Percentiles rank a stretch among this genome's conserved stretches.
These are phyloP conservation scores for Xerus inauris DNA, from an alignment of 2,113 vertebrate species.

Conservation along the genomic window DNA sequence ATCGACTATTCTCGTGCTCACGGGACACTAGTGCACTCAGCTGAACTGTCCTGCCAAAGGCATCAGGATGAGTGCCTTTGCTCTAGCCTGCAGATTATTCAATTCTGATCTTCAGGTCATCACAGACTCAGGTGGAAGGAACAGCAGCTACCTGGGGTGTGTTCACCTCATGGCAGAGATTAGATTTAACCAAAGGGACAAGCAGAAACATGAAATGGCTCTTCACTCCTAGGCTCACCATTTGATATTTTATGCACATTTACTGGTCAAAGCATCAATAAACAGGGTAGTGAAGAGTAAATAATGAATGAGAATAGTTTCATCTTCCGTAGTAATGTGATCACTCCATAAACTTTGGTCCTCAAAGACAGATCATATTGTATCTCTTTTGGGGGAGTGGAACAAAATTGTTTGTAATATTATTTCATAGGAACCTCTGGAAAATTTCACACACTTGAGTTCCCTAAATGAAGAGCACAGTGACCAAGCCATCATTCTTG, in stretches of 20 bases:
- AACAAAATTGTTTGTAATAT: not conserved
- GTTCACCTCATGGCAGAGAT: not conserved
- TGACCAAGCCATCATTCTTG: not conserved
- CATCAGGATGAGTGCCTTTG: not conserved
- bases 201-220: not conserved
- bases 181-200: not conserved
- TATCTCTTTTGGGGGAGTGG: not conserved
- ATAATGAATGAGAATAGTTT: not conserved
- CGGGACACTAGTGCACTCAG: not conserved
- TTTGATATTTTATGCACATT: not conserved
- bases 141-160: not conserved
- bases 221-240: not conserved
- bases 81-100: not conserved
- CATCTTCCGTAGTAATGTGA: not conserved
- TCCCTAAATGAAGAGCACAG: not conserved
- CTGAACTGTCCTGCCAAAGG: not conserved
- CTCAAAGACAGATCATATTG: not conserved
- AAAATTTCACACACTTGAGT: not conserved
- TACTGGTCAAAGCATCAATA: not conserved
- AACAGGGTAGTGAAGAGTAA: not conserved
- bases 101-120: not conserved
- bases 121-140: not conserved
- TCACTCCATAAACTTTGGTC: not conserved
- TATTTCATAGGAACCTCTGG: not conserved
- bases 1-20: not conserved